Evolutionary conservation across 2,797 vertebrate genomes (phyloP).

Genomic region (Enteromius argenteus): DNA sequence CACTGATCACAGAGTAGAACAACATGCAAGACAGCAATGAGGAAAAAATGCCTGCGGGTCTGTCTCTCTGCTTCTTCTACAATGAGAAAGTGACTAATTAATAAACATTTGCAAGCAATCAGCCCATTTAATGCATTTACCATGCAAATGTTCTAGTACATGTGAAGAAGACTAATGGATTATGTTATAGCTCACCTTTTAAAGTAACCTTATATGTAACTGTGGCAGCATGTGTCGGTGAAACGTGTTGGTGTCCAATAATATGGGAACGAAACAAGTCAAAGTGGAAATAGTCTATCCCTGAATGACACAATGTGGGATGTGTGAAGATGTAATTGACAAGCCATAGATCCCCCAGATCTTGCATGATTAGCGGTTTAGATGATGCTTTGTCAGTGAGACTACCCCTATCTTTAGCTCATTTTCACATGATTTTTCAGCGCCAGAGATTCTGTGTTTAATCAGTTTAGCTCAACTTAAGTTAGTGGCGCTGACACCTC

Average conservation of each 20-base stretch:
- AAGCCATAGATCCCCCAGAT: slow-evolving; percentile 78
- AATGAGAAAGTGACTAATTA: slow-evolving; percentile 21
- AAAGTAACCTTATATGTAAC: slow-evolving; percentile 8
- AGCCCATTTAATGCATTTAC: slow-evolving; percentile 6
- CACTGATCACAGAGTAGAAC: slow-evolving; percentile 16
- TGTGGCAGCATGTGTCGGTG: background rate
- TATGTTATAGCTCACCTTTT: slow-evolving; percentile 11
- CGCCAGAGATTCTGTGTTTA: slow-evolving; percentile 85
- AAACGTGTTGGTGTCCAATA: background rate
- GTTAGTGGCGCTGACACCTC: slow-evolving; percentile 90
- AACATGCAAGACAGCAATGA: slow-evolving; percentile 11
- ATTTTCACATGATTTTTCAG: slow-evolving; percentile 86
- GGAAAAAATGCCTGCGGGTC: background rate
- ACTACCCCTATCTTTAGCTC: slow-evolving; percentile 82
- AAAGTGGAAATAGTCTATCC: slow-evolving; percentile 52
- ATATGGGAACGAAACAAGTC: slow-evolving; percentile 13
- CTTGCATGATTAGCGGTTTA: slow-evolving; percentile 85
- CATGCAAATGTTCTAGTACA: slow-evolving; percentile 18
- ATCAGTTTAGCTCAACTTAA: slow-evolving; percentile 98
- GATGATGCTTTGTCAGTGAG: slow-evolving; percentile 85
- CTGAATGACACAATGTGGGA: slow-evolving; percentile 65
- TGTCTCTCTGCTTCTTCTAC: slow-evolving; percentile 11
- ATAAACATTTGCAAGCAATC: slow-evolving; percentile 15
- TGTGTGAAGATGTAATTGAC: slow-evolving; percentile 79
- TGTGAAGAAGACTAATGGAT: slow-evolving; percentile 14